These are phyloP conservation scores for Gasterosteus aculeatus DNA, from an alignment of 2,113 vertebrate species.

Conservation along the genomic window DNA sequence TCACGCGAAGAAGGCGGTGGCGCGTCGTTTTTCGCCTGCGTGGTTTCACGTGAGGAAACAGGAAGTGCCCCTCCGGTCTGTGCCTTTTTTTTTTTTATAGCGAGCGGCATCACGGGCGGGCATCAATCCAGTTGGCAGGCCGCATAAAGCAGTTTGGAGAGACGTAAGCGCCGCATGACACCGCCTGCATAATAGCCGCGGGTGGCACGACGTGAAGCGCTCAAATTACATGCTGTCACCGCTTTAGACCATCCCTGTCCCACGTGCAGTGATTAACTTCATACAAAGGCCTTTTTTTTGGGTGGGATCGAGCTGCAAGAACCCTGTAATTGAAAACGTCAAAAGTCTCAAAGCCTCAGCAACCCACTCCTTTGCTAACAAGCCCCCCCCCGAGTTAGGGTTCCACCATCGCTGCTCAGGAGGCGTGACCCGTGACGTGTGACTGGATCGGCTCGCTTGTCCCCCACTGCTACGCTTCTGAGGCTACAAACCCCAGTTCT, in stretches of 20 bases:
- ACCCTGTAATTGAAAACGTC: constrained; percentile 74
- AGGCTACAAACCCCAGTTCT: constrained; percentile 13
- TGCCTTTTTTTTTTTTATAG: constrained; percentile 46
- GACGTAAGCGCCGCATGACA: constrained; percentile 62
- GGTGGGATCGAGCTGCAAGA: constrained; percentile 16
- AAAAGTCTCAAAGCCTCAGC: constrained; percentile 63
- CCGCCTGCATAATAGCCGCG: constrained; percentile 34
- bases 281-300: constrained; percentile 37
- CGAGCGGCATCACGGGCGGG: constrained; percentile 54
- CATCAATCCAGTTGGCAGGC: constrained; percentile 62
- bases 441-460: constrained; percentile 6
- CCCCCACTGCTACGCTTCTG: constrained; percentile 1
- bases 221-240: constrained; percentile 77
- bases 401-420: constrained; percentile 19
- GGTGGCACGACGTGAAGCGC: constrained; percentile 55
- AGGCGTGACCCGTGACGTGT: constrained; percentile 3
- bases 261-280: constrained; percentile 64
- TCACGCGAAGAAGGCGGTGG: constrained; percentile 9
- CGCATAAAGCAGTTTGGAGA: constrained; percentile 47
- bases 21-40: constrained; percentile 18
- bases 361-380: constrained; percentile 11
- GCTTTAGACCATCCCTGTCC: constrained; percentile 40
- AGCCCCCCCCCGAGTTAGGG: not conserved
- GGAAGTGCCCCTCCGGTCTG: constrained; percentile 24
- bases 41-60: constrained; percentile 12